These are phyloP conservation scores for Ormia ochracea DNA, from an alignment of 2,888 invertebrate genomes.

Conservation along the genomic window DNA sequence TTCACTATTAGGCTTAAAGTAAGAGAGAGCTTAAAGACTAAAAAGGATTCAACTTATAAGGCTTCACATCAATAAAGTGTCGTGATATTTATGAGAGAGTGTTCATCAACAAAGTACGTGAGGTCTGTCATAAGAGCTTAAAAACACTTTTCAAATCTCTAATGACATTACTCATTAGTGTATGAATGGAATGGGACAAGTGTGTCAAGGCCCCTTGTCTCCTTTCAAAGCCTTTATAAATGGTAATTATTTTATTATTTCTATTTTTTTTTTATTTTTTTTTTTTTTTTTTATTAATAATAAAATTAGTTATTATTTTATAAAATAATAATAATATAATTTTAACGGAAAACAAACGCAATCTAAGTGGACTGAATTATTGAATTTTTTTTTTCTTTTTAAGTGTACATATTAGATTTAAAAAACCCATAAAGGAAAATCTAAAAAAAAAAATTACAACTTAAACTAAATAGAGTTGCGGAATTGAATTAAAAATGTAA, in stretches of 20 bases:
- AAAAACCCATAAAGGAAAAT: conserved; percentile 49
- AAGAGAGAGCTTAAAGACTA: not conserved
- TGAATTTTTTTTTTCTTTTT: conserved; percentile 69
- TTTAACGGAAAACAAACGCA: conserved; percentile 69
- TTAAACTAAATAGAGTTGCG: conserved; percentile 29
- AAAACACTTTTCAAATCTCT: no score
- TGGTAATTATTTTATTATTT: conserved; percentile 63
- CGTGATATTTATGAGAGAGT: conserved; percentile 56
- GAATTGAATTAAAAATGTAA: conserved; percentile 1
- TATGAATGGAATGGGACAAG: conserved; percentile 53
- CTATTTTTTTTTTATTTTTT: conserved; percentile 19
- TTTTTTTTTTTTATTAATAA: conserved; percentile 45
- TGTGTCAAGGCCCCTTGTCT: conserved; percentile 14
- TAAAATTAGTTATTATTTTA: conserved; percentile 42
- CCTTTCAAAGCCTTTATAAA: conserved; percentile 73
- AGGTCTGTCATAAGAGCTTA: not conserved
- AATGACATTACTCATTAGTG: conserved; percentile 65
- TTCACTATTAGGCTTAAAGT: not conserved
- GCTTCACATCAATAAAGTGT: conserved; percentile 40
- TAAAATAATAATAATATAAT: conserved; percentile 47
- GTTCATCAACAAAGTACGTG: conserved; percentile 50
- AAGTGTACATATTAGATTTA: conserved; percentile 73
- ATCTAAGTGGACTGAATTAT: conserved; percentile 76
- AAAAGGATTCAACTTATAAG: conserved; percentile 32
- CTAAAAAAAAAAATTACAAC: conserved; percentile 16